A percentile compares a stretch with the other conserved stretches of the same genome.
phyloP scores from a whole-genome alignment of 1,140 invertebrate genomes.

The Asbolus verrucosus region DNA sequence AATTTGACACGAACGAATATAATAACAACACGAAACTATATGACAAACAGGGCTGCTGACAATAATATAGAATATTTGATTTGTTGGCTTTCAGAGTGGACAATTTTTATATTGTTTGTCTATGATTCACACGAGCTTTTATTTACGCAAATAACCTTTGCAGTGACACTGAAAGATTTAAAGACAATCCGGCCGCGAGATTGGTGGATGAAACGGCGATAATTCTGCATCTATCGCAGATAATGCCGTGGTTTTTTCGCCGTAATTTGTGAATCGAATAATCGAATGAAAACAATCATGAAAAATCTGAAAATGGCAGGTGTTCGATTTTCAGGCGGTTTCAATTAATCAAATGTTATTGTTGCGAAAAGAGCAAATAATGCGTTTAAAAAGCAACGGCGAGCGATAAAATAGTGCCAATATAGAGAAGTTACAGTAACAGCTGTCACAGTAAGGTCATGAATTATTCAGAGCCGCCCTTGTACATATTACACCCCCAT shows the following conservation, averaged over 20 bases:
- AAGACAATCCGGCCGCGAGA: constrained; percentile 14
- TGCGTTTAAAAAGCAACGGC: constrained; percentile 26
- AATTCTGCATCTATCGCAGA: not conserved
- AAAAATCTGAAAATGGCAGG: constrained; percentile 41
- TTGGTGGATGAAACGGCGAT: not conserved
- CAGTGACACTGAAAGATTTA: constrained; percentile 26
- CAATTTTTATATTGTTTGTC: constrained; percentile 24
- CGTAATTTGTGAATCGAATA: constrained; percentile 27
- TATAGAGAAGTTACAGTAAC: constrained; percentile 53
- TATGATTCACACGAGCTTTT: constrained; percentile 33
- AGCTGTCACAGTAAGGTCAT: constrained; percentile 57
- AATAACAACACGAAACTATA: constrained; percentile 39
- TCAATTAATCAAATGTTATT: constrained; percentile 48
- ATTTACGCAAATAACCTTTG: constrained; percentile 20
- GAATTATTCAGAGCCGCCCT: constrained; percentile 57
- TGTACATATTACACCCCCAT: constrained; percentile 58
- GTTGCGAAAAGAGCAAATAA: constrained; percentile 50
- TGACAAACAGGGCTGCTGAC: not conserved
- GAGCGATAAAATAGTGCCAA: constrained; percentile 52
- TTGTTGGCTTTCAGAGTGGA: constrained; percentile 7
- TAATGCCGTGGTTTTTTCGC: not conserved
- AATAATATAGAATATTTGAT: constrained; percentile 41
- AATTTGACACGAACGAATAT: constrained; percentile 42
- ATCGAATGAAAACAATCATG: constrained; percentile 24
- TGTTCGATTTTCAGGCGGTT: constrained; percentile 41